A percentile compares a stretch with the other conserved stretches of the same genome.
phyloP scores from a whole-genome alignment of 2,113 vertebrate genomes.

The Ptilonorhynchus violaceus region DNA sequence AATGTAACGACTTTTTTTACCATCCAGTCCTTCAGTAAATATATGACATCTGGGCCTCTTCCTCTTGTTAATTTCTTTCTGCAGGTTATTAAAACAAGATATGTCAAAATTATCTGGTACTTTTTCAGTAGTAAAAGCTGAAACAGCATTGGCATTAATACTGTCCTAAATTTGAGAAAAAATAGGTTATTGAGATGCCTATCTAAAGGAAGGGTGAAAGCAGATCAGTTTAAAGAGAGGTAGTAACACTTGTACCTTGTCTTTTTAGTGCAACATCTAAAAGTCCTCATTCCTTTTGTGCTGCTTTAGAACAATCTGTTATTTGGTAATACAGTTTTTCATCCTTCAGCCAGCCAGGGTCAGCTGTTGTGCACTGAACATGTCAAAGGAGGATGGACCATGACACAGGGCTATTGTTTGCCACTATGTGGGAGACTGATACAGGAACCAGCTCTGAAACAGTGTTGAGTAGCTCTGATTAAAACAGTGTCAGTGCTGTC shows the following conservation, averaged over 20 bases:
- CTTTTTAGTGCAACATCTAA: neutral
- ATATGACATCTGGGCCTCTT: neutral
- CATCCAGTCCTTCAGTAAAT: neutral
- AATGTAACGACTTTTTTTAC: neutral
- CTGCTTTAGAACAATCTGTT: neutral
- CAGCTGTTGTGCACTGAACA: neutral
- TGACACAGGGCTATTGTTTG: neutral
- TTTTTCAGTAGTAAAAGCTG: neutral
- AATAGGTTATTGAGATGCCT: neutral
- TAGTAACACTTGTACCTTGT: neutral
- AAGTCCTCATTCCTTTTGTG: neutral
- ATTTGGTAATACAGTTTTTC: neutral
- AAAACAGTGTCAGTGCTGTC: neutral
- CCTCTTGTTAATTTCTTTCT: neutral
- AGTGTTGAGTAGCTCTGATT: neutral
- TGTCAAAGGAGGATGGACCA: neutral
- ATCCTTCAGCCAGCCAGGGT: neutral
- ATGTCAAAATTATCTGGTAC: neutral
- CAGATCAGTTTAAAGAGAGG: neutral
- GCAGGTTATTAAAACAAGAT: neutral
- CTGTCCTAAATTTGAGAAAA: neutral
- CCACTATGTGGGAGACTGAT: neutral
- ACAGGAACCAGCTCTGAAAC: neutral
- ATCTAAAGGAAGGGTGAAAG: neutral
- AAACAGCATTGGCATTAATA: neutral